Conservation (phyloP, 2,797 vertebrate species). For the Amblyraja radiata region DNA sequence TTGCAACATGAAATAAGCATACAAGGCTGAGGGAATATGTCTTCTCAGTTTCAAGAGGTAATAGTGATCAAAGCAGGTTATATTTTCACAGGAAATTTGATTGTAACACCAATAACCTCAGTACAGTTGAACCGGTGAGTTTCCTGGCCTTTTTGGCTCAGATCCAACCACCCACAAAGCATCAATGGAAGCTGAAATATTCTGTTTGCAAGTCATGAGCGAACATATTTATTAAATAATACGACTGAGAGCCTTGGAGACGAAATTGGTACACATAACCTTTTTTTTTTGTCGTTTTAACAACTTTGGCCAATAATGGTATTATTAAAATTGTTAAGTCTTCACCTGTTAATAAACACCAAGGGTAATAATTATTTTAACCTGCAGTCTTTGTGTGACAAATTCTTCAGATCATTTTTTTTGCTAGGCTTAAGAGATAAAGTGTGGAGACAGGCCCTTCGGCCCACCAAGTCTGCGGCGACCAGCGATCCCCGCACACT, state of each 20-base stretch:
- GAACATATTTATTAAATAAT: neutral
- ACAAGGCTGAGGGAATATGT: neutral
- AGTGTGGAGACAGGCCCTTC: too few relatives aligned
- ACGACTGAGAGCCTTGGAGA: neutral
- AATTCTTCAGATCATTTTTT: neutral
- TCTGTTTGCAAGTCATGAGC: neutral
- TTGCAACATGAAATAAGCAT: neutral
- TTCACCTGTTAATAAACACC: neutral
- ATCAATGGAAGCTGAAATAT: neutral
- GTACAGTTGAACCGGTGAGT: neutral
- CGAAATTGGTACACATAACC: neutral
- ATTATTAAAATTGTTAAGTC: neutral
- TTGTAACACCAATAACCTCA: neutral
- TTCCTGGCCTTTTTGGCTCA: neutral
- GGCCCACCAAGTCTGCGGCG: too few relatives aligned
- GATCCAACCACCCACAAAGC: neutral
- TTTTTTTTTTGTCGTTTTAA: neutral
- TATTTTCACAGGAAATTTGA: neutral
- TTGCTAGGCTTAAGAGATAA: neutral
- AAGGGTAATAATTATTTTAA: neutral
- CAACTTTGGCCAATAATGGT: neutral
- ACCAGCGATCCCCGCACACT: too few relatives aligned
- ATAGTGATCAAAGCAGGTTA: neutral
- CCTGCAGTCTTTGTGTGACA: neutral
- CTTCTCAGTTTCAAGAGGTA: neutral